phyloP scores from a whole-genome alignment of 2,113 vertebrate species.

The Pseudolaguvia tuberculata region DNA sequence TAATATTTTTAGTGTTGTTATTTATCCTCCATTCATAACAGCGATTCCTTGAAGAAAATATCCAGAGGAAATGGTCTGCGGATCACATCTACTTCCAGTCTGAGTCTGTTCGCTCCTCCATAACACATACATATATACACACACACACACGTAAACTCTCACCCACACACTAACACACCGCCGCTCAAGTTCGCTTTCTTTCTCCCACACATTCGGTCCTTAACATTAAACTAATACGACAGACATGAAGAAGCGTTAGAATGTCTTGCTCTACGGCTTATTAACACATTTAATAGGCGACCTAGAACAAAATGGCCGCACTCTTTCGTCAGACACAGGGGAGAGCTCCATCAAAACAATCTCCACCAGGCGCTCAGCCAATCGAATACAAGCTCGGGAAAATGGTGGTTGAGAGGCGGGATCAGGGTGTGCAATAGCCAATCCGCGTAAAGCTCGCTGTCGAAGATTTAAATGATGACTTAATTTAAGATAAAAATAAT shows the following conservation, averaged over 20 bases:
- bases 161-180: not conserved
- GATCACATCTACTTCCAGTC: not conserved
- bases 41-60: constrained; percentile 68
- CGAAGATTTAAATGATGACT: not conserved
- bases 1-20: constrained; percentile 46
- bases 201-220: not conserved
- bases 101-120: not conserved
- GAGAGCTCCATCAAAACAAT: constrained; percentile 69
- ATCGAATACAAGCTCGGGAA: not conserved
- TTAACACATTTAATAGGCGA: not conserved
- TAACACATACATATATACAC: not conserved
- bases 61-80: constrained; percentile 38
- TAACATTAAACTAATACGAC: not conserved
- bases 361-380: constrained; percentile 56
- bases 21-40: constrained; percentile 99
- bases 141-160: not conserved
- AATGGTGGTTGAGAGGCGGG: not conserved
- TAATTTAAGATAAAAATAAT: not conserved
- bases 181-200: not conserved
- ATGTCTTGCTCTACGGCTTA: not conserved
- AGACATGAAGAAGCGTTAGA: not conserved
- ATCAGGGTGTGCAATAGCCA: not conserved
- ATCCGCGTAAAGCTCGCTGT: not conserved
- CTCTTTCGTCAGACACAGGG: constrained; percentile 38
- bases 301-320: constrained; percentile 21